Evolutionary conservation across 2,797 vertebrate species (phyloP).

Genomic region (Gallinago nigripennis): DNA sequence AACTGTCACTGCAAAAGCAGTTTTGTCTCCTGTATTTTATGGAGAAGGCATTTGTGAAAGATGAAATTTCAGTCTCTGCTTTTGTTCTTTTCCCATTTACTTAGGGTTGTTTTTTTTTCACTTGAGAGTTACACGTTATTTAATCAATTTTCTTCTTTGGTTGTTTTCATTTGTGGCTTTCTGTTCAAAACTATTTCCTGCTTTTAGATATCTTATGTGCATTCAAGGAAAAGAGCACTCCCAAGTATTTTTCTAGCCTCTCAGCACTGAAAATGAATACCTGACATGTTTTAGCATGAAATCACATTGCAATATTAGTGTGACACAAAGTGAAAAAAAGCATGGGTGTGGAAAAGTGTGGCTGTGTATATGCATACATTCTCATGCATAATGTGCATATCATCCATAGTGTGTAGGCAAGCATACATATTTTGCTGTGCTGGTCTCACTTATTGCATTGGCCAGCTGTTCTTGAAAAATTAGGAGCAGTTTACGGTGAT

Average conservation of each 20-base stretch:
- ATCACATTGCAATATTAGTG: neutral
- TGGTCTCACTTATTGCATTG: neutral
- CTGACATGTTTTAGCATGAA: neutral
- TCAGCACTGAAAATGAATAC: neutral
- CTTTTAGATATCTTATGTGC: neutral
- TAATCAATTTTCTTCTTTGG: neutral
- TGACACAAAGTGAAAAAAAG: neutral
- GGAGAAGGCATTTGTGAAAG: neutral
- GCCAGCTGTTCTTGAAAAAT: neutral
- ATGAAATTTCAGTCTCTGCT: neutral
- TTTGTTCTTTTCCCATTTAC: neutral
- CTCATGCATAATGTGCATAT: neutral
- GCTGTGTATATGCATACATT: neutral
- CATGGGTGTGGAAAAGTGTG: neutral
- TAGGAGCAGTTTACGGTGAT: neutral
- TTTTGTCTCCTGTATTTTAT: neutral
- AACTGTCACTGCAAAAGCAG: neutral
- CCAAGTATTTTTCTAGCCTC: neutral
- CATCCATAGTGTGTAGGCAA: neutral
- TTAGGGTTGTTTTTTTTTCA: neutral
- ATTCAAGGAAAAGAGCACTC: neutral
- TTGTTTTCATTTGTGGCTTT: neutral
- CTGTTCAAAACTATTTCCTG: neutral
- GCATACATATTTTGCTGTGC: neutral
- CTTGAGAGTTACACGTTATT: neutral